Evolutionary conservation across 2,113 vertebrate species (phyloP), one percentile per base, ranked within the genome.

Genomic region (Poeciliopsis retropinna): DNA sequence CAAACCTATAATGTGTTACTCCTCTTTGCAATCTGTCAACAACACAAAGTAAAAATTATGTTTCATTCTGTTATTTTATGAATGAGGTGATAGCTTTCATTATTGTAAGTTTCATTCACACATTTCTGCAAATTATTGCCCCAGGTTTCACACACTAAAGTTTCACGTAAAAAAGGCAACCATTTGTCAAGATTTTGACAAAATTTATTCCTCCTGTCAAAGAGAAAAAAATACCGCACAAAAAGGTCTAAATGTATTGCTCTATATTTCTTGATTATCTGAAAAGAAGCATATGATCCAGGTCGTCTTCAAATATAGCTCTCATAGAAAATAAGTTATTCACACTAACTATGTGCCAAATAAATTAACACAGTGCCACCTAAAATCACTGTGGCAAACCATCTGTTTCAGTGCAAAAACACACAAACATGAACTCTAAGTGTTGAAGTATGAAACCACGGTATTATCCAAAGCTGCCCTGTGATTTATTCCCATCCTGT

Each of bases 401-500:
- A 57, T 57, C 51, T 57, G 51, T 57, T 57, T 57, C 0, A 2
- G 51, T 57, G 25, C 51, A 57, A n/a, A 57, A 57, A 57, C 51
- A 57, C 51, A 25, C 51, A 57, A 57, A 57, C 51, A 57, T 25
- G 51, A 57, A 57, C 51, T 54, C 51, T 11, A 17, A 25, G 25
- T 57, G 51, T n/a, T 10, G 51, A 25, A 57, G 51, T 10, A 57
- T n/a, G 51, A 57, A 57, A 57, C 51, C 27, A 30, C 25, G 32
- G 15, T 17, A 37, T 34, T 77, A 29, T 57, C 70, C 72, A 44
- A 17, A 19, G 66, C 80, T 60, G 75, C 80, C n/a, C 79, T 76
- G 80, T 87, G 82, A 76, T 83, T 79, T 80, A 64, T 74, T 81
- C 80, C 87, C 79, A 73, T 85, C 72, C 73, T 67, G 71, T 60